Conservation (phyloP, 2,888 invertebrate species). For the Acanthosepion pharaonis region DNA sequence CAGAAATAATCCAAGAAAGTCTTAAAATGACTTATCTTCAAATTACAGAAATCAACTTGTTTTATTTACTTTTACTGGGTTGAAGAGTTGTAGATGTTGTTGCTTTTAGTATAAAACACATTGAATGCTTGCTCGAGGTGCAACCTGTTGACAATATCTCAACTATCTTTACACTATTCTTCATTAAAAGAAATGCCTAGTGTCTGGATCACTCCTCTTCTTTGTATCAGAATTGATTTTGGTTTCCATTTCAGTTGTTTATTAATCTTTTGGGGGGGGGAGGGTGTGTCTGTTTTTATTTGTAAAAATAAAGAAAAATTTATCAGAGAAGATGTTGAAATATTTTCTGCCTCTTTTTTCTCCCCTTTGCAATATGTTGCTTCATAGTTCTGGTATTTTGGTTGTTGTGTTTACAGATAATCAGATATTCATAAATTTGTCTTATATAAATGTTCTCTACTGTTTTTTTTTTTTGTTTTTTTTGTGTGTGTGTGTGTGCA, state of each 20-base stretch:
- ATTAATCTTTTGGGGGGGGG: neutral
- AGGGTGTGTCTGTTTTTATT: neutral
- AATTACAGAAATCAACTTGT: no score
- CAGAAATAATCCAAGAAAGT: no score
- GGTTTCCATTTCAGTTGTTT: neutral
- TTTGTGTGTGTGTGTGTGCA: neutral
- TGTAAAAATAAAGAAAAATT: neutral
- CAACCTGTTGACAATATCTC: no score
- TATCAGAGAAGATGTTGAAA: neutral
- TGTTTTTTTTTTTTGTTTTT: neutral
- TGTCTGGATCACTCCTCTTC: neutral
- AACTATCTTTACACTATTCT: no score
- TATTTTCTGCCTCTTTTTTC: neutral
- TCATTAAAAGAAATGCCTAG: neutral
- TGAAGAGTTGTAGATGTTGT: no score
- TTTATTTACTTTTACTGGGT: no score
- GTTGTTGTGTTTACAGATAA: slow-evolving; percentile 38
- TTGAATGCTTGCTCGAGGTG: no score
- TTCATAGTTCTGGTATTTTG: neutral
- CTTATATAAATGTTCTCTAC: neutral
- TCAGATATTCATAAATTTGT: neutral
- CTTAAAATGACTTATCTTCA: no score
- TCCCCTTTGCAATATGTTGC: neutral
- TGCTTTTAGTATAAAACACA: no score
- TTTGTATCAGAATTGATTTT: neutral